Evolutionary conservation across 2,797 vertebrate species (phyloP).

Genomic region (Chelonia mydas): DNA sequence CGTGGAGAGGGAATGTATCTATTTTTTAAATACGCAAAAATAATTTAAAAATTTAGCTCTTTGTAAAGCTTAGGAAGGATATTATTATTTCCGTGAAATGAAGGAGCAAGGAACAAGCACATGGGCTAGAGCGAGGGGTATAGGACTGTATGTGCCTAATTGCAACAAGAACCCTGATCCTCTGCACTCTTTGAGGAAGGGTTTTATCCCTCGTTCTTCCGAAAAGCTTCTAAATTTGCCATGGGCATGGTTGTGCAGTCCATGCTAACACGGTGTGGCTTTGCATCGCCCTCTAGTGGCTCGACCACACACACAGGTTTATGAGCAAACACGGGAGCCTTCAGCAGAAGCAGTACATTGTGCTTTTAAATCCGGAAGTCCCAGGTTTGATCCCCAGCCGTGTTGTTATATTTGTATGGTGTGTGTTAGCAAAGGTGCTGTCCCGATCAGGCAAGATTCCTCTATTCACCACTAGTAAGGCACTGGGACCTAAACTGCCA

Average conservation of each 20-base stretch:
- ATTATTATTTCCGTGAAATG: constrained; percentile 38
- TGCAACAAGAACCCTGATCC: not conserved
- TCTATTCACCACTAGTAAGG: not conserved
- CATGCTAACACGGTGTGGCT: not conserved
- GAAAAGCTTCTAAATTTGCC: constrained; percentile 39
- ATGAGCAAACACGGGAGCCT: not conserved
- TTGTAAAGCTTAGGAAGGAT: not conserved
- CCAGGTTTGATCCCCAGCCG: not conserved
- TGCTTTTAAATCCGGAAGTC: not conserved
- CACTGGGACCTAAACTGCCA: not conserved
- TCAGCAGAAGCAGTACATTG: not conserved
- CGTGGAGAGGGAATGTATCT: not conserved
- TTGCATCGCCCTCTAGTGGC: not conserved
- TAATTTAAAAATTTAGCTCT: not conserved
- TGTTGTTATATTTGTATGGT: not conserved
- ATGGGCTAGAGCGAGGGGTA: not conserved
- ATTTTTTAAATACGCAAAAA: not conserved
- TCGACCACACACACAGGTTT: not conserved
- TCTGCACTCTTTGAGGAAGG: not conserved
- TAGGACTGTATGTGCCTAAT: not conserved
- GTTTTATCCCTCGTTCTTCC: constrained; percentile 13
- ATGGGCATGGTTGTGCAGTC: not conserved
- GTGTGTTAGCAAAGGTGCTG: not conserved
- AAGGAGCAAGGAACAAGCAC: not conserved
- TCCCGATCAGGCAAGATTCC: not conserved